phyloP scores from a whole-genome alignment of 2,113 vertebrate species.

The Nematolebias whitei region DNA sequence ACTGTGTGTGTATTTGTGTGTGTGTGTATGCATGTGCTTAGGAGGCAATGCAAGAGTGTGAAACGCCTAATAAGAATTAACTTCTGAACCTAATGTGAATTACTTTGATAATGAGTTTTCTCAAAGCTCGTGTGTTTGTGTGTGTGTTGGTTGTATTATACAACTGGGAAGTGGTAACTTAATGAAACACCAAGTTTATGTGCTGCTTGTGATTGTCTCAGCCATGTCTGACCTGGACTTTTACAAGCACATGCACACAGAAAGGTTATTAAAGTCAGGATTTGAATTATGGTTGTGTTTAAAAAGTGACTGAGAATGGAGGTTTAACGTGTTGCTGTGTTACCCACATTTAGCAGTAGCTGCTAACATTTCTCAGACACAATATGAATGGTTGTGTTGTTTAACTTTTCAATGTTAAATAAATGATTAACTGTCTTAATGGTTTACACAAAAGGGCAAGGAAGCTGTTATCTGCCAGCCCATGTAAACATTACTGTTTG shows the following conservation, averaged over 20 bases:
- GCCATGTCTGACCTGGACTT: constrained; percentile 17
- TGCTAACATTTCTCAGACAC: neutral
- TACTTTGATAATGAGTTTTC: constrained; percentile 36
- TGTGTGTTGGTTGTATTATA: constrained; percentile 4
- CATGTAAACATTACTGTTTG: constrained; percentile 21
- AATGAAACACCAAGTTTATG: constrained; percentile 25
- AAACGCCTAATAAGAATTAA: constrained; percentile 44
- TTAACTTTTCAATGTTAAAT: constrained; percentile 12
- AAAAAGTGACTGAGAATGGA: constrained; percentile 5
- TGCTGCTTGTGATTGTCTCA: constrained; percentile 1
- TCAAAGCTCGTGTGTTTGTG: constrained; percentile 5
- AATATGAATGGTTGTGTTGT: constrained; percentile 6
- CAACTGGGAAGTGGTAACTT: constrained; percentile 13
- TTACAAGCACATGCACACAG: neutral
- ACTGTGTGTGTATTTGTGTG: constrained; percentile 10
- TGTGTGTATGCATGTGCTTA: constrained; percentile 14
- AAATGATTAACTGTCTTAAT: constrained; percentile 47
- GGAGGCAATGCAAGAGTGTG: constrained; percentile 26
- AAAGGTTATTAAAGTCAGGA: neutral
- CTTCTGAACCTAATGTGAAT: constrained; percentile 22
- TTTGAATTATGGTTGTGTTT: neutral
- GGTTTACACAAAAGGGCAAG: neutral
- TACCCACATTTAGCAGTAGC: constrained; percentile 12
- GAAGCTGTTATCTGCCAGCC: constrained; percentile 5
- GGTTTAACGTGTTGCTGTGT: constrained; percentile 12